Base-by-base conservation (phyloP, 2,113 vertebrate species). In the Peromyscus leucopus region DNA sequence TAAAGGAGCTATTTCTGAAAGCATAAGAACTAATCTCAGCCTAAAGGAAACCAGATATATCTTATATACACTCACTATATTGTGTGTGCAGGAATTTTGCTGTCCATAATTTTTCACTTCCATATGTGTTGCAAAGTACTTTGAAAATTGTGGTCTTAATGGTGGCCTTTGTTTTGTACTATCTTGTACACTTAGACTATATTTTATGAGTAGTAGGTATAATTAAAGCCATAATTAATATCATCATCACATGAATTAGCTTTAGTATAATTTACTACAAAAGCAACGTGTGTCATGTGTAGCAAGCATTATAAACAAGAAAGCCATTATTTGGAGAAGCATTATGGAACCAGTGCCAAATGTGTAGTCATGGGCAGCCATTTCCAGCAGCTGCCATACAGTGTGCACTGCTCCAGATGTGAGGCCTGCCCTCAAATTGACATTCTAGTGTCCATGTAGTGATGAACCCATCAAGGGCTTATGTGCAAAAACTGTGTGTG, bases 1-100 rank as follows among this genome's bases (percentile, higher is more conserved):
- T 92, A 61, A 91, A 92, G 22, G 90, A 87, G 11, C 7, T 91
- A 63, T 89, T 85, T 84, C 28, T 89, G 67, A 93, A 74, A 91
- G 51, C 91, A 7, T 90, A 79, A 89, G 85, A 83, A 28, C 19
- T 95, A 85, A 91, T 87, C 28, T 36, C 1, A 71, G 59, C 15
- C 63, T 42, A 75, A 72, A 67, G 51, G 93, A 94, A 95, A 79
- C 26, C 15, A 63, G 36, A 57, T 69, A 36, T 24, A 74, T 78
- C 80, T 93, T 93, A 17, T 16, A 39, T 19, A 42, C 2, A 80
- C 36, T 78, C 84, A 91, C 63, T 88, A 71, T 48, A 9, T 28
- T 71, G 22, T 71, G 4, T 76, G 2, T 84, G 59, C 7, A 55
- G 0, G 4, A 57, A 51, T 63, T 92, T 91, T 92, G 8, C 22